Conservation (phyloP, 1,140 invertebrate genomes). For the Gryllus bimaculatus region DNA sequence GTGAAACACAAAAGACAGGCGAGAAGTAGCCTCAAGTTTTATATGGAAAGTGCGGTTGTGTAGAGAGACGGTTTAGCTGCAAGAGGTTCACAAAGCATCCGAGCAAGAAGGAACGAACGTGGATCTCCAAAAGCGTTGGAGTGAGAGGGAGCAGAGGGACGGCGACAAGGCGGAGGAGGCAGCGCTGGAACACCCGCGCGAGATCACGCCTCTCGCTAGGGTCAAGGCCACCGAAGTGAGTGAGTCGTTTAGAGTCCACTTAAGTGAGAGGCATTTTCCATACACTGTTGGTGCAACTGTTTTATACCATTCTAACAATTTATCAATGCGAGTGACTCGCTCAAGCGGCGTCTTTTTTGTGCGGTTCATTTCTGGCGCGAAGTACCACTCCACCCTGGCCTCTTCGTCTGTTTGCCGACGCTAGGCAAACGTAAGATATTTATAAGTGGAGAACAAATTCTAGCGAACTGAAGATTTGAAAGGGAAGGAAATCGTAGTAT, state of each 20-base stretch:
- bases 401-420: background rate
- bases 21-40: too few species aligned
- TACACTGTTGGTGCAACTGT: background rate
- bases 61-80: too few species aligned
- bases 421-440: background rate
- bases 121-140: too few species aligned
- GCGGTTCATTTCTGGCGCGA: background rate
- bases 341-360: background rate
- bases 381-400: background rate
- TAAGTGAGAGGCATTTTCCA: conserved; percentile 4
- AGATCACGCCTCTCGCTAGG: background rate
- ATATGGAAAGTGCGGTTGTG: too few species aligned
- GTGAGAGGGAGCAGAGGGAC: background rate
- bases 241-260: conserved; percentile 3
- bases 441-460: conserved; percentile 1
- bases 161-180: background rate
- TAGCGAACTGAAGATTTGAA: background rate
- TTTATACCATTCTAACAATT: conserved; percentile 6
- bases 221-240: background rate
- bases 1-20: too few species aligned
- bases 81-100: too few species aligned
- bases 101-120: too few species aligned
- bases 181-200: background rate
- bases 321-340: background rate
- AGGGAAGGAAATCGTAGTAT: background rate